A percentile compares a stretch with the other conserved stretches of the same genome.
phyloP scores from a whole-genome alignment of 2,888 invertebrate genomes.

The Anoncus sp. region DNA sequence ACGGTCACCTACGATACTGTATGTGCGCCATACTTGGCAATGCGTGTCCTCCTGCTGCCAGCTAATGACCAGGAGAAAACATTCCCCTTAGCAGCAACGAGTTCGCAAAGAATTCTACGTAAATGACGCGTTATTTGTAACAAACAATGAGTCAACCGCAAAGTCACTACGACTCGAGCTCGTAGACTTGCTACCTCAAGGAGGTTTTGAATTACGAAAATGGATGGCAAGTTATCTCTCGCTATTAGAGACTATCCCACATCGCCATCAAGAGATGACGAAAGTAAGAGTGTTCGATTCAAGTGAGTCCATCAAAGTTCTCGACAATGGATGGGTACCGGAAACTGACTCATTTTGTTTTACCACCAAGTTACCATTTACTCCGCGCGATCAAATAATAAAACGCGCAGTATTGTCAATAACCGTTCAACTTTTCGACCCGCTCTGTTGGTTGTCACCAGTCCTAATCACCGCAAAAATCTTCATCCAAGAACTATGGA shows the following conservation, averaged over 20 bases:
- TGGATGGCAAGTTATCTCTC: slow-evolving; percentile 17
- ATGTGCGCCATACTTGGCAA: slow-evolving; percentile 68
- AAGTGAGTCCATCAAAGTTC: slow-evolving; percentile 10
- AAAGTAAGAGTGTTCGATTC: slow-evolving; percentile 22
- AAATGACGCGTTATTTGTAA: slow-evolving; percentile 40
- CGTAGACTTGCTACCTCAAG: slow-evolving; percentile 10
- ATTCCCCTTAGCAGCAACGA: slow-evolving; percentile 56
- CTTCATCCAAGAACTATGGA: slow-evolving; percentile 52
- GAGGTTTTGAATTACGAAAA: slow-evolving; percentile 40
- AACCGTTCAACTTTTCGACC: slow-evolving; percentile 9
- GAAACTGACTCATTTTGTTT: slow-evolving; percentile 5
- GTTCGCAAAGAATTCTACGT: slow-evolving; percentile 67
- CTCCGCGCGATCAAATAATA: neutral
- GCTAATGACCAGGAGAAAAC: slow-evolving; percentile 42
- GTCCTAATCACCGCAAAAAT: slow-evolving; percentile 41
- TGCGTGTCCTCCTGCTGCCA: slow-evolving; percentile 65
- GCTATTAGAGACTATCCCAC: slow-evolving; percentile 5
- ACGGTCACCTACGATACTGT: slow-evolving; percentile 70
- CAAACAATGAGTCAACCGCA: neutral
- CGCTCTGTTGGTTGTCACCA: slow-evolving; percentile 19
- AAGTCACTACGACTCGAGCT: slow-evolving; percentile 17
- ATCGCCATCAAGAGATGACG: neutral
- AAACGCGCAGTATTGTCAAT: slow-evolving; percentile 14
- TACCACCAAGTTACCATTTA: neutral
- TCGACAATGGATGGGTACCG: slow-evolving; percentile 33